phyloP scores from a whole-genome alignment of 2,888 invertebrate species.

The Rhimphoctona megacephalus region DNA sequence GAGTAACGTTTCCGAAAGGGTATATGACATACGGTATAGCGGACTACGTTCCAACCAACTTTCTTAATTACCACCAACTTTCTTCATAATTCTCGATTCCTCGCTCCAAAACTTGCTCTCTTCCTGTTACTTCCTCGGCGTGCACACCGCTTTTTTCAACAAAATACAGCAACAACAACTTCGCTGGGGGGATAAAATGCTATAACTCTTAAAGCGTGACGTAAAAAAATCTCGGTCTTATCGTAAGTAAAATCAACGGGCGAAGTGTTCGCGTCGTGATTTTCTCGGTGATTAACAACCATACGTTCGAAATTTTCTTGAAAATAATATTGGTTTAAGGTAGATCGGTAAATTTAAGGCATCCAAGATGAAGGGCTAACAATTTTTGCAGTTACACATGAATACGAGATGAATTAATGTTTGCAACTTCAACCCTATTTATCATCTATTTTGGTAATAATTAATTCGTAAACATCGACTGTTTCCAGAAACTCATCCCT shows the following conservation, averaged over 20 bases:
- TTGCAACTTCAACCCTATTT: too few species aligned
- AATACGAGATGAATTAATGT: too few species aligned
- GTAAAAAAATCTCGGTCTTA: background rate
- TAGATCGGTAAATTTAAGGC: too few species aligned
- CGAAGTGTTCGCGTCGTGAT: background rate
- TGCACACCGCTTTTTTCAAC: constrained; percentile 6
- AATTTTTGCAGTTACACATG: too few species aligned
- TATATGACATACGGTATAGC: constrained; percentile 39
- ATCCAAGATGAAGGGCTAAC: too few species aligned
- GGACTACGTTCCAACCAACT: constrained; percentile 49
- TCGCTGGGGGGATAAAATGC: constrained; percentile 1
- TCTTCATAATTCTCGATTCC: constrained; percentile 63
- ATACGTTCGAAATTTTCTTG: background rate
- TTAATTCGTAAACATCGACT: too few species aligned
- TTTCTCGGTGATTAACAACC: background rate
- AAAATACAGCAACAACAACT: constrained; percentile 44
- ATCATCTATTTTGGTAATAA: too few species aligned
- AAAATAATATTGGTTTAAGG: background rate
- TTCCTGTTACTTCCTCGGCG: constrained; percentile 16
- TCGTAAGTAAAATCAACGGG: constrained; percentile 30
- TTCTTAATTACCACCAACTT: constrained; percentile 66
- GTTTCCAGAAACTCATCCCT: too few species aligned
- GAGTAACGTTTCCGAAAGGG: constrained; percentile 47
- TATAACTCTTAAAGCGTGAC: constrained; percentile 21
- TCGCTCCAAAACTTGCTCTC: constrained; percentile 40